Base-by-base conservation (phyloP, 1,140 invertebrate species). In the Paralvinella palmiformis region DNA sequence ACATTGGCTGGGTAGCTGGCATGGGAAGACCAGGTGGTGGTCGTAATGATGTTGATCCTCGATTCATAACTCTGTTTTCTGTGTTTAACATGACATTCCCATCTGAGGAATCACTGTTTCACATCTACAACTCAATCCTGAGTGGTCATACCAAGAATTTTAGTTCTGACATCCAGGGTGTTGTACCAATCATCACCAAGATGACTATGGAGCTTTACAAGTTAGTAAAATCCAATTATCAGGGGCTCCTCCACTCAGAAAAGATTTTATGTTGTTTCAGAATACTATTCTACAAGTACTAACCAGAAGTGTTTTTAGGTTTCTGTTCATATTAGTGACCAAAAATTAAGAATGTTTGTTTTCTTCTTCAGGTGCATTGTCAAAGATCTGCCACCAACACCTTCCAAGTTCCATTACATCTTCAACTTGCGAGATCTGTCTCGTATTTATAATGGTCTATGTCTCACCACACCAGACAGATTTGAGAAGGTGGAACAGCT, bases 361-460 rank as follows among this genome's bases (percentile, higher is more conserved):
- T 64, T 66, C 36, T 55, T 50, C 58, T 68, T 73, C 59, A 79
- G 74, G 58, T 74, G 85, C 59, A 84, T 91, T 35, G 86, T 89
- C 57, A 81, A 83, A 20, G 87, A 91, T 68, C 75, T 95, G 57
- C 89, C 91, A n/a, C 91, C 92, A 20, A 94, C 91, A 0, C 93
- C 93, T 3, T 88, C 88, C 3, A 94, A 92, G 77, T 95, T 95
- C 81, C 92, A 95, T 78, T 95, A 95, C 78, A 91, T 94, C 64
- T 96, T 94, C 80, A 95, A 94, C 77, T 85, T 95, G 78, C 85
- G 91, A 65, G 92, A 96, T 83, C 80, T 96, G 53, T 92, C 91
- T 1, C 85, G 90, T 55, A 87, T 94, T 31, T 87, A 86, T 64
- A 86, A 86, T 41, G 92, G 92, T 2, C 73, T 96, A 64, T 86